phyloP scores from a whole-genome alignment of 2,113 vertebrate genomes.

The Oryctolagus cuniculus region mOryCun1.1 NC_091432.1:219656501-219657000 shows the following conservation, averaged over 20 bases:
- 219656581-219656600: neutral
- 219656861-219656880: neutral
- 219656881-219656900: neutral
- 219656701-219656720: neutral
- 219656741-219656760: neutral
- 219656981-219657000: neutral
- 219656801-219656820: too few species aligned
- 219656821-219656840: neutral
- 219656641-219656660: neutral
- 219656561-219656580: neutral
- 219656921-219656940: neutral
- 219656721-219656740: neutral
- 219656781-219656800: neutral
- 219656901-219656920: neutral
- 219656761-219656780: neutral
- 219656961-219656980: neutral
- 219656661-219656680: neutral
- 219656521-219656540: neutral
- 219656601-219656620: neutral
- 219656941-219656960: neutral
- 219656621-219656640: neutral
- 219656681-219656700: too few species aligned
- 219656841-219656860: neutral
- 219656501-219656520: neutral
- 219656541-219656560: neutral